Percentiles rank a stretch among this genome's conserved stretches.
phyloP scores from a whole-genome alignment of 2,888 invertebrate genomes.

The Apotomis turbidana region DNA sequence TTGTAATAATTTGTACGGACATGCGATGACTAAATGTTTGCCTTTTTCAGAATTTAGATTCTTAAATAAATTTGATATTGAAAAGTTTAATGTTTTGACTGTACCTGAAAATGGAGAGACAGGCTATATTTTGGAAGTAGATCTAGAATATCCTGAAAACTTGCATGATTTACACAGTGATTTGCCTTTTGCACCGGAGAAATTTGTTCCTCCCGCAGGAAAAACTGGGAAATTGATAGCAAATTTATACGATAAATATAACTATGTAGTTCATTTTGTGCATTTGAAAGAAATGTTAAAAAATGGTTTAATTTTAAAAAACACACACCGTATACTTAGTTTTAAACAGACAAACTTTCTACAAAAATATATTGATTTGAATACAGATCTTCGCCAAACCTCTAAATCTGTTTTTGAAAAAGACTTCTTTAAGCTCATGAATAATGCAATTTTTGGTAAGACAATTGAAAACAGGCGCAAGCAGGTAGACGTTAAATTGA shows the following conservation, averaged over 20 bases:
- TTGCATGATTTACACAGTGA: conserved; percentile 43
- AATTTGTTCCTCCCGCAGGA: conserved; percentile 40
- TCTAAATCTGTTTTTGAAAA: no score
- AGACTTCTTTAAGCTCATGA: no score
- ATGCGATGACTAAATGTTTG: conserved; percentile 33
- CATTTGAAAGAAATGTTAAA: no score
- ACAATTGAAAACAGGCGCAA: no score
- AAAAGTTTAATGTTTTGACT: conserved; percentile 11
- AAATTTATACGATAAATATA: no score
- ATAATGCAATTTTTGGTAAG: no score
- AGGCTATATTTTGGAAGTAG: conserved; percentile 46
- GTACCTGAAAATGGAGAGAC: not conserved
- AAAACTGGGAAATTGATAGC: conserved; percentile 21
- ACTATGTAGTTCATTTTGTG: no score
- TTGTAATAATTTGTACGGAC: no score
- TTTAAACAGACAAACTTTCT: conserved; percentile 12
- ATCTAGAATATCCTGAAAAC: conserved; percentile 43
- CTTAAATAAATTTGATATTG: conserved; percentile 43
- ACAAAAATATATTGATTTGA: conserved; percentile 17
- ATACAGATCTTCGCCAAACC: not conserved
- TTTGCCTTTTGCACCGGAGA: conserved; percentile 43
- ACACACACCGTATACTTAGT: no score
- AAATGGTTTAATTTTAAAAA: no score
- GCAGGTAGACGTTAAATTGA: no score
- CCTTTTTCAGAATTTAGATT: conserved; percentile 53